Evolutionary conservation across 1,140 invertebrate species (phyloP), one percentile per base, ranked within the genome.

Genomic region (Plectrocnemia conspersa): DNA sequence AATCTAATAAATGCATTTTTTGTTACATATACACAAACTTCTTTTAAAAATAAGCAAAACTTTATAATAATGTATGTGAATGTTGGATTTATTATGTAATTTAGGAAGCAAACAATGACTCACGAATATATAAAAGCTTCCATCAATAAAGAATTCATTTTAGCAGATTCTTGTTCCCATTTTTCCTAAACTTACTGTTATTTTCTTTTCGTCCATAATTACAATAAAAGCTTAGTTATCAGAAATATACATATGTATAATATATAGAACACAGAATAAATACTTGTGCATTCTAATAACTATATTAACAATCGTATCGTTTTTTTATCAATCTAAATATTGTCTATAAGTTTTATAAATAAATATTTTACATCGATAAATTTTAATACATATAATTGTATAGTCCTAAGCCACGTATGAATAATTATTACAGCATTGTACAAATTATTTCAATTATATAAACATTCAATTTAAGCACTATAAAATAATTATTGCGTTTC

Each of bases 251-350:
- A 13, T 29, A 29, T 29, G n/a, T 29, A 29, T 29, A 29, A 29
- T 9, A 7, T 29, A 9, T 29, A 29, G 27, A 29, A 29, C 13
- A 29, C 13, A 42, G 21, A 52, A 52, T 52, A 42, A 52, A 42
- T 33, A 42, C 40, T 29, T 42, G 36, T 52, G 38, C 36, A 41
- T 29, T 52, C 40, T 52, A 52, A 42, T 19, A 33, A 22, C 38
- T 52, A 42, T 44, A 27, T 42, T 52, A 52, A 44, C 35, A 41
- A 29, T 52, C 40, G 36, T 44, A 52, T 52, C 13, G 7, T 29
- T 29, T 29, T n/a, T n/a, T n/a, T n/a, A n/a, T n/a, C n/a, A n/a
- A n/a, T 38, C 38, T 50, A 38, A 50, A 50, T 50, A 50, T 50
- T 50, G 47, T 50, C 47, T 50, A 50, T 50, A 22, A 36, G 23